Evolutionary conservation across 2,888 invertebrate genomes (phyloP), one percentile per base, ranked within the genome.

Genomic region (Drosophila mulleri): DNA sequence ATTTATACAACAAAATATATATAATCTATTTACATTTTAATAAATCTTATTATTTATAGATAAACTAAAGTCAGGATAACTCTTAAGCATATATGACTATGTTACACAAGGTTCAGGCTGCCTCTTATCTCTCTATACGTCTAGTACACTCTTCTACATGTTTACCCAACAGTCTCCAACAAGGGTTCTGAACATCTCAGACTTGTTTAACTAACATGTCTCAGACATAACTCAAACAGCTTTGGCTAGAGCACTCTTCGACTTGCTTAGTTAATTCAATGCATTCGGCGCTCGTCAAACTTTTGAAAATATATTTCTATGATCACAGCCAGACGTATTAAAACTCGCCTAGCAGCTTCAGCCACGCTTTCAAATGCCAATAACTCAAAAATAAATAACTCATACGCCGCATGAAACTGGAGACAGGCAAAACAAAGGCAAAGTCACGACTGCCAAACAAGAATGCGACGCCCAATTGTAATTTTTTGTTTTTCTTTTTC

Each of bases 371-470:
- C 57, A 41, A 56, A 72, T 77, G 73, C 70, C 87, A 88, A 86
- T 88, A 86, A 86, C 64, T 83, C 84, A 84, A 77, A 86, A 81
- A 84, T 83, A 83, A 86, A 86, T 86, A 87, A 86, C 88, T 88
- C 89, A 86, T 83, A 82, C 83, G 84, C 73, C 61, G 50, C 70
- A 67, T 75, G 65, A 53, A 29, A n/a, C 48, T 14, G 29, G 52
- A 62, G 61, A 48, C 52, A 54, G 50, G 57, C 57, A 62, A 85
- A 83, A 83, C 82, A 80, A 74, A 64, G 72, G 69, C 67, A 76
- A 80, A 88, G 88, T 86, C 87, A 84, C 85, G 88, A 74, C 71
- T 80, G 80, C 73, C 80, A 83, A 80, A 87, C 72, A 80, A 60
- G 69, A 73, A 68, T 67, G 52, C 58, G 72, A 41, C 66, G 67